These are phyloP conservation scores for Heliconius congener DNA, from an alignment of 1,140 invertebrate genomes.

Conservation along the genomic window DNA sequence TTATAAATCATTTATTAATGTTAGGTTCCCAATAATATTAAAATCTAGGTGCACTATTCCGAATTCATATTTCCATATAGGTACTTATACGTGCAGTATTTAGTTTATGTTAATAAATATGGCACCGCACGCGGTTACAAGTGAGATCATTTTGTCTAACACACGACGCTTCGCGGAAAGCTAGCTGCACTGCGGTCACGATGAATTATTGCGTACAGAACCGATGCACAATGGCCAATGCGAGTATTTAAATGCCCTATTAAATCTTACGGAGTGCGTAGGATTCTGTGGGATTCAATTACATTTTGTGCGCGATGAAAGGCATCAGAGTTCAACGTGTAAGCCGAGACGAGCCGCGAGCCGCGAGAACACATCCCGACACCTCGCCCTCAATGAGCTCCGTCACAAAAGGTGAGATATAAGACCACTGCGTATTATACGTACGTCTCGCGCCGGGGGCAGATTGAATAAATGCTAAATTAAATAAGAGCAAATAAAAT, in stretches of 20 bases:
- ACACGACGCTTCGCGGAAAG: conserved; percentile 61
- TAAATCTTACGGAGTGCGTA: conserved; percentile 79
- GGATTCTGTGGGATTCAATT: conserved; percentile 81
- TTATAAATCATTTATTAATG: not conserved
- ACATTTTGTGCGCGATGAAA: conserved; percentile 80
- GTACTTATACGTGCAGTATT: conserved; percentile 32
- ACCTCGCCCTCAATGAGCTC: conserved; percentile 76
- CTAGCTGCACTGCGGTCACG: conserved; percentile 64
- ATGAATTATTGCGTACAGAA: conserved; percentile 78
- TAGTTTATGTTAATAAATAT: conserved; percentile 52
- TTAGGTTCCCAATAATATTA: not conserved
- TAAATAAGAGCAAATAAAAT: conserved; percentile 81
- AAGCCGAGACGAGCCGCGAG: conserved; percentile 64
- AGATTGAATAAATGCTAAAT: conserved; percentile 81
- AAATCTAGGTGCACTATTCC: not conserved
- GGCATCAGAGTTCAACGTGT: conserved; percentile 73
- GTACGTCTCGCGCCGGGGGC: conserved; percentile 59
- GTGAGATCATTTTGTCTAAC: conserved; percentile 59
- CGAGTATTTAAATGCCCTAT: conserved; percentile 81
- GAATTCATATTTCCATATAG: conserved; percentile 12
- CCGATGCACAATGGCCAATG: conserved; percentile 78
- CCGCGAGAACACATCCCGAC: conserved; percentile 76
- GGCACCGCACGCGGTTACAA: conserved; percentile 53
- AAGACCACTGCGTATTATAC: conserved; percentile 64
- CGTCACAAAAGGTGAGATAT: conserved; percentile 78